Base-by-base conservation (phyloP, 2,888 invertebrate genomes). In the Harpagoxenus sublaevis region DNA sequence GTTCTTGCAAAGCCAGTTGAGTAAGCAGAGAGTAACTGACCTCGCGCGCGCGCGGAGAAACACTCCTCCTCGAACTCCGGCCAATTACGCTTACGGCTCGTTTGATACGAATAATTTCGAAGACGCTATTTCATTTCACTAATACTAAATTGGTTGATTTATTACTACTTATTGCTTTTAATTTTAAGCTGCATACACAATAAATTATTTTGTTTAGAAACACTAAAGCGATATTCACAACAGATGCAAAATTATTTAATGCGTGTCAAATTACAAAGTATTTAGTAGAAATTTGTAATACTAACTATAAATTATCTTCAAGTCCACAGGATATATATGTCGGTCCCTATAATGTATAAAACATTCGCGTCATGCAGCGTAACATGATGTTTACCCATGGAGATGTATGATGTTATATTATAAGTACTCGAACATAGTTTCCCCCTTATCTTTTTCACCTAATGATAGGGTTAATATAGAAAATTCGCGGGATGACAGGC, bases 1-100 rank as follows among this genome's bases (percentile, higher is more conserved):
- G 87, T 89, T 90, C 90, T 91, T 88, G 88, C 86, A 82, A 86
- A 87, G 48, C 75, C 75, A 68, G 79, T 75, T 73, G 84, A 84
- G 78, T 83, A 82, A 86, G 87, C 87, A 79, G 68, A 66, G 79
- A 63, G 73, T 51, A 86, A 86, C 83, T 91, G 90, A 91, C 90
- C 90, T 85, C 83, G 48, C 74, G 53, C 65, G 42, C 83, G 48
- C 74, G 53, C 65, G 42, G 83, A 6, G 55, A 73, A 81, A 85
- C 60, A 75, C 84, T 70, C 28, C 28, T 53, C 28, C 12, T 86
- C 88, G 51, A 79, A 81, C 70, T 89, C 66, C 31, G 66, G 65
- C 74, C 77, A 91, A 91, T 89, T 88, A 88, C 77, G 63, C 83
- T 86, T 85, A 84, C 73, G 55, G 84, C 31, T 57, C 48, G 48